Base-by-base conservation (phyloP, 1,140 invertebrate species). In the Trichonephila inaurata region DNA sequence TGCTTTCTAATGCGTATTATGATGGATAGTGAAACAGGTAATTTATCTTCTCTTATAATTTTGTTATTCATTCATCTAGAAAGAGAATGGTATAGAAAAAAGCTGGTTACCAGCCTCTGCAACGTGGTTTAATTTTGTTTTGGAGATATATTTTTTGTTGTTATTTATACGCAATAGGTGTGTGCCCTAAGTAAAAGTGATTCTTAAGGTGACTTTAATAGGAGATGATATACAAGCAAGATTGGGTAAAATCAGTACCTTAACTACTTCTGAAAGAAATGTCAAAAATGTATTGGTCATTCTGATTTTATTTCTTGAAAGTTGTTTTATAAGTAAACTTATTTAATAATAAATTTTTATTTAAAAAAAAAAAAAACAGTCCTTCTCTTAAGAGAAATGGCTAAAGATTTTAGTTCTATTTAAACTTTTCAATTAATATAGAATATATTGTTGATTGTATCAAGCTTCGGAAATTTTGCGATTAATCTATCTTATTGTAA, bases 121-220 rank as follows among this genome's bases (percentile, higher is more conserved):
- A 16, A 5, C 24, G 72, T 18, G 28, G 72, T 77, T 77, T 77
- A 77, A 77, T 77, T 77, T 77, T 77, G 72, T 77, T 77, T 77
- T 33, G 28, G 33, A 18, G 28, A 69, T 40, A 77, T 40, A 40
- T 16, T 77, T 18, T 77, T 18, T 33, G 18, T 40, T 19, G 28
- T 77, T 33, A 77, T 77, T 77, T 77, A 16, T 40, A 40, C 19
- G 3, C 10, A 24, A 24, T 33, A 77, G 33, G 24, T 10, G 72
- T 33, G 28, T 40, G 72, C 28, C 33, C 24, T 5, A 28, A 14
- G 16, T 40, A 28, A 77, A 77, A 77, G 24, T 33, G 72, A 28
- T 77, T 77, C 33, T 18, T 6, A 1, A 33, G 10, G 16, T 64
- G 62, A 4, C 33, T 18, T 19, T 19, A 64, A 64, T 64, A 19